Evolutionary conservation across 1,140 invertebrate genomes (phyloP).

Genomic region (Yoshiicerus persimilis): DNA sequence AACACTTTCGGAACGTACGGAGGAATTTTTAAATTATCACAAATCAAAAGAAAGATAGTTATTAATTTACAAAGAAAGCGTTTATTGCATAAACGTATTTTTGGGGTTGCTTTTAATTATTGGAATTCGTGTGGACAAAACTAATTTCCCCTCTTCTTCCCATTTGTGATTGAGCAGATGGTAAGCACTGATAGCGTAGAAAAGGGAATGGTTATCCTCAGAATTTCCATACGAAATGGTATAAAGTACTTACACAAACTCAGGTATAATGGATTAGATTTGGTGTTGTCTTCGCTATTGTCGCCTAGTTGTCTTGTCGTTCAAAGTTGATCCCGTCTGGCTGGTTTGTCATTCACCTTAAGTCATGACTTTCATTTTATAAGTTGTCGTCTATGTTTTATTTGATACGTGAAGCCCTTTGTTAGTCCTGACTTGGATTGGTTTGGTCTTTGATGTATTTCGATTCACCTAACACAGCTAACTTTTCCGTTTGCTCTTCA

Average conservation of each 20-base stretch:
- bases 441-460: not conserved
- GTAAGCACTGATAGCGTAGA: not conserved
- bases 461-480: not conserved
- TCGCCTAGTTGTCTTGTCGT: constrained; percentile 17
- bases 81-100: too few relatives aligned
- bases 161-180: not conserved
- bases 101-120: too few relatives aligned
- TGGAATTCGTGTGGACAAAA: too few relatives aligned
- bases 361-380: not conserved
- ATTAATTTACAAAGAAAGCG: too few relatives aligned
- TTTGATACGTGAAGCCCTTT: not conserved
- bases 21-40: too few relatives aligned
- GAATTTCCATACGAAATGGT: not conserved
- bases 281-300: not conserved
- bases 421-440: not conserved
- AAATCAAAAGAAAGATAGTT: too few relatives aligned
- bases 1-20: too few relatives aligned
- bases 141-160: too few relatives aligned
- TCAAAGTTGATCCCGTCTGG: constrained; percentile 15
- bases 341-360: constrained; percentile 22
- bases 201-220: not conserved
- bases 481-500: not conserved
- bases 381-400: not conserved
- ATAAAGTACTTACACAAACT: not conserved
- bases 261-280: not conserved